Conservation (phyloP, 2,888 invertebrate genomes). For the Drosophila ustulata region DNA sequence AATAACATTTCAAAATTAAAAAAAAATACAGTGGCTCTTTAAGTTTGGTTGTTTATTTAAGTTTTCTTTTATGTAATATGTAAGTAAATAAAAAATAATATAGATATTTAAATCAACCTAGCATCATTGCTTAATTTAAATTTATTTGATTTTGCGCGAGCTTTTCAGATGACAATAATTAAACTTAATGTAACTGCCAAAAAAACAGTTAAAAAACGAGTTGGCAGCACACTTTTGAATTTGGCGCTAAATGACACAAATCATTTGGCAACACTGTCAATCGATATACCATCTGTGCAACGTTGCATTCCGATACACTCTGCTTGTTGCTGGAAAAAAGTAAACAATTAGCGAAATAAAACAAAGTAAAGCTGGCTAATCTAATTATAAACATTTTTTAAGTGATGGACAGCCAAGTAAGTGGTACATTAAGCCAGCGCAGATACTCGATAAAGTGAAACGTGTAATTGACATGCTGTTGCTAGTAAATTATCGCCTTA, state of each 20-base stretch:
- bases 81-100: background rate
- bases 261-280: background rate
- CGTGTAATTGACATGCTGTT: background rate
- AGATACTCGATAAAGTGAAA: background rate
- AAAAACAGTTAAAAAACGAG: background rate
- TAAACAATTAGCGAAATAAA: conserved; percentile 50
- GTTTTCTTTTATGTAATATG: background rate
- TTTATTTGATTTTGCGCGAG: no score
- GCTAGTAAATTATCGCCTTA: conserved; percentile 34
- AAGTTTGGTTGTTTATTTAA: no score
- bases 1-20: no score
- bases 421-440: conserved; percentile 13
- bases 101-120: no score
- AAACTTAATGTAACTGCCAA: background rate
- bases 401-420: conserved; percentile 84
- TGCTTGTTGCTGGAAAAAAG: conserved; percentile 32
- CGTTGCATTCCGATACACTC: conserved; percentile 27
- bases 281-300: background rate
- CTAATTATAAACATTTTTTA: conserved; percentile 38
- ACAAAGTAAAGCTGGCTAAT: conserved; percentile 44
- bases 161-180: background rate
- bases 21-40: no score
- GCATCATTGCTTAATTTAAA: no score
- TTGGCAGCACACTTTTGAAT: conserved; percentile 27
- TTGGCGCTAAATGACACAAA: background rate